Evolutionary conservation across 2,797 vertebrate genomes (phyloP), one percentile per base, ranked within the genome.

Genomic region (Anguilla megastoma): DNA sequence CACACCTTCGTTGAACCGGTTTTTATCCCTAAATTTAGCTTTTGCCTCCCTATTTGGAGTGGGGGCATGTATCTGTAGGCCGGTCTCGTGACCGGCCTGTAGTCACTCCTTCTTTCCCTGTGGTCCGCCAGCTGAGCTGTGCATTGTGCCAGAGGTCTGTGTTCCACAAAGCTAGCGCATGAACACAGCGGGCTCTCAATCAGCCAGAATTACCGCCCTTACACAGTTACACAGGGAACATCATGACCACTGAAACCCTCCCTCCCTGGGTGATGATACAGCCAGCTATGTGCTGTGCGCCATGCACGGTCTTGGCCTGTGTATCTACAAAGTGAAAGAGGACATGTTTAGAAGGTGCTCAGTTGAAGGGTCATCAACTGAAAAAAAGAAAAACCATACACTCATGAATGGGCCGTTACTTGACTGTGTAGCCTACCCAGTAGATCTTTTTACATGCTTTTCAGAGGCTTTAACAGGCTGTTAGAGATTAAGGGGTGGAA

Each of bases 401-500:
- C 60, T 71, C n/a, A 54, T 74, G 9, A 71, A 27, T 10, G 36
- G 21, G 83, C 52, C 16, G 21, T 52, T 60, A 36, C 6, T 3
- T 27, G 10, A 54, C 33, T 69, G 80, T 54, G 79, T 84, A 41
- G 41, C 41, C 1, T 41, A 58, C 60, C 63, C 8, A 12, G 50
- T 52, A 80, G 80, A 3, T 76, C 79, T 30, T 36, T 69, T n/a
- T 69, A 27, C 63, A 33, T 86, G 27, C 71, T 16, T 52, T 74
- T 74, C 71, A 33, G 30, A 52, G 36, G 66, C 60, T 21, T 7
- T 12, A 71, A 85, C 41, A 86, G 56, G 10, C 63, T 36, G 33
- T 60, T 76, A 74, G 48, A 74, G 82, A 89, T 89, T 87, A 86
- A 33, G 27, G 33, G 76, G 76, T 16, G 85, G 58, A 86, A 76